These are phyloP conservation scores for Uromys caudimaculatus DNA, from an alignment of 2,797 vertebrate genomes.

Conservation along the genomic window DNA sequence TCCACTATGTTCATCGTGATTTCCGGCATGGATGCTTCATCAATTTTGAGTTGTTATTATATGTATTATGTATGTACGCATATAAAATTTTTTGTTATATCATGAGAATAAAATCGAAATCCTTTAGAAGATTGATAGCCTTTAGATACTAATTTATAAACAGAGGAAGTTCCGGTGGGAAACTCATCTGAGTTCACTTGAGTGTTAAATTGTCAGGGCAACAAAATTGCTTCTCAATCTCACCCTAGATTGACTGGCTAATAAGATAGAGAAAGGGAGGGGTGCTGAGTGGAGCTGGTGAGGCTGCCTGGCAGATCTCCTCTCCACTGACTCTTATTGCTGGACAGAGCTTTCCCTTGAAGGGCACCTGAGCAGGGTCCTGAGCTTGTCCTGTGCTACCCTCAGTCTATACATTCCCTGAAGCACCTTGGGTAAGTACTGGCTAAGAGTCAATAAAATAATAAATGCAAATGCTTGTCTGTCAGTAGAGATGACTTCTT, in stretches of 20 bases:
- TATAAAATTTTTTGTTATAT: not conserved
- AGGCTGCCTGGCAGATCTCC: fast-evolving
- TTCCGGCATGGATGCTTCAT: not conserved
- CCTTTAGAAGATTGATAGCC: not conserved
- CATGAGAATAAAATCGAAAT: not conserved
- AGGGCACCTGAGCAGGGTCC: fast-evolving
- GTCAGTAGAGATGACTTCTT: not conserved
- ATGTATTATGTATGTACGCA: not conserved
- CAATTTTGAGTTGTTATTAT: not conserved
- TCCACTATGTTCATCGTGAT: not conserved
- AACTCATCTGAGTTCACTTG: constrained; percentile 65
- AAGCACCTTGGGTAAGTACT: not conserved
- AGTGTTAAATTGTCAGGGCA: constrained; percentile 66
- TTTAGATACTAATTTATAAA: constrained; percentile 64
- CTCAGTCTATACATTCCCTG: not conserved
- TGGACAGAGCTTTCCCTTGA: fast-evolving
- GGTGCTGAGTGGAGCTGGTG: fast-evolving
- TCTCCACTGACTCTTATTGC: fast-evolving
- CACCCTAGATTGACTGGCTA: not conserved
- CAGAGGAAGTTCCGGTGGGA: not conserved
- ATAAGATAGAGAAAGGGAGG: not conserved
- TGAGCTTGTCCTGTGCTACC: not conserved
- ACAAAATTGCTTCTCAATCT: not conserved
- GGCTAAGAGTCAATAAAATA: not conserved
- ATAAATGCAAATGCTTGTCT: not conserved